Evolutionary conservation across 2,113 vertebrate species (phyloP).

Genomic region (Tachysurus fulvidraco): DNA sequence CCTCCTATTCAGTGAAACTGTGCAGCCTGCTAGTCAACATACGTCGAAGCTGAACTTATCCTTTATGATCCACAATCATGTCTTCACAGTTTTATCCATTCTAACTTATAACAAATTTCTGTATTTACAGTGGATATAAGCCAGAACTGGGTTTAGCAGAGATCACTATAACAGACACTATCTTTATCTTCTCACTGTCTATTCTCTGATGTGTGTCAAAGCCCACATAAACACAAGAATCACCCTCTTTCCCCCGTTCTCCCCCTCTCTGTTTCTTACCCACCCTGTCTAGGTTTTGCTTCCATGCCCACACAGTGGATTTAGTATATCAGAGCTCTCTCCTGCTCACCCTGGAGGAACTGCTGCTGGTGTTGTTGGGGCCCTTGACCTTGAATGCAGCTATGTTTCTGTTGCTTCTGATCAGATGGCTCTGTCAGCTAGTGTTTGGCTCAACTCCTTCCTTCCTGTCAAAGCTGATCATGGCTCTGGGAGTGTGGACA

Average conservation of each 20-base stretch:
- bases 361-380: conserved; percentile 84
- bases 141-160: not conserved
- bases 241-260: conserved; percentile 29
- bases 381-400: conserved; percentile 84
- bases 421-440: conserved; percentile 95
- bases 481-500: conserved; percentile 92
- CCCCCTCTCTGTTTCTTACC: conserved; percentile 9
- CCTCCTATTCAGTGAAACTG: conserved; percentile 65
- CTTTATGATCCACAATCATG: not conserved
- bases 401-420: conserved; percentile 85
- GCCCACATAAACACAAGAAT: not conserved
- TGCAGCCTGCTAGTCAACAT: not conserved
- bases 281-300: conserved; percentile 76
- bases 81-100: not conserved
- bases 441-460: conserved; percentile 88
- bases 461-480: conserved; percentile 96
- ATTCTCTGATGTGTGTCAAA: too few species aligned
- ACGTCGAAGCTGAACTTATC: not conserved
- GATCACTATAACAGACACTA: not conserved
- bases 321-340: conserved; percentile 87
- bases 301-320: conserved; percentile 83
- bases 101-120: not conserved
- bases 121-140: not conserved
- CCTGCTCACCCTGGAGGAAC: conserved; percentile 82
- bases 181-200: not conserved